phyloP scores from a whole-genome alignment of 2,797 vertebrate genomes.

The Loriculus beryllinus region DNA sequence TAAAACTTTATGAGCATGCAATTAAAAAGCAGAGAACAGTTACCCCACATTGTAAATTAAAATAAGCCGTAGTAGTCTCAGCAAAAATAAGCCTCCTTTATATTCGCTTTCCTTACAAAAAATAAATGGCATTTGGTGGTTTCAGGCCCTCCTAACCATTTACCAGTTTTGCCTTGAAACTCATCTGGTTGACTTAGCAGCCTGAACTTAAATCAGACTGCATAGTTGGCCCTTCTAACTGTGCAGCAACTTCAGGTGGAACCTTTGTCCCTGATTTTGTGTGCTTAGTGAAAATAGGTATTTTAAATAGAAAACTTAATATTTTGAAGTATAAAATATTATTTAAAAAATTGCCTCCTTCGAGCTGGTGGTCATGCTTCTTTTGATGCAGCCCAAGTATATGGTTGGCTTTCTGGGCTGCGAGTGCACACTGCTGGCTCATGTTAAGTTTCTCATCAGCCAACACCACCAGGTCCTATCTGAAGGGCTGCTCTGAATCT shows the following conservation, averaged over 20 bases:
- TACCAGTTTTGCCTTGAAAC: background rate
- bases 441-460: background rate
- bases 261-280: background rate
- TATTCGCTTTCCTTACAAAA: background rate
- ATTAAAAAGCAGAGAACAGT: conserved; percentile 32
- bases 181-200: background rate
- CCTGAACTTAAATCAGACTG: background rate
- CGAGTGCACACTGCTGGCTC: background rate
- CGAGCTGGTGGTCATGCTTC: background rate
- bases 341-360: background rate
- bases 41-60: background rate
- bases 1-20: conserved; percentile 62
- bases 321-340: background rate
- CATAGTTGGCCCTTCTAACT: background rate
- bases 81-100: background rate
- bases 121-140: background rate
- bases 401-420: background rate
- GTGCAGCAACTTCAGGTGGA: background rate
- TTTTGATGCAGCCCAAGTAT: background rate
- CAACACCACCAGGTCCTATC: background rate
- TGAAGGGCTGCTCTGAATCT: background rate
- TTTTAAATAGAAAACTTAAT: background rate
- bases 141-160: conserved; percentile 15
- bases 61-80: background rate
- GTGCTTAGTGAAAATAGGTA: background rate